Evolutionary conservation across 2,888 invertebrate genomes (phyloP).

Genomic region (Esperia sulphurella): DNA sequence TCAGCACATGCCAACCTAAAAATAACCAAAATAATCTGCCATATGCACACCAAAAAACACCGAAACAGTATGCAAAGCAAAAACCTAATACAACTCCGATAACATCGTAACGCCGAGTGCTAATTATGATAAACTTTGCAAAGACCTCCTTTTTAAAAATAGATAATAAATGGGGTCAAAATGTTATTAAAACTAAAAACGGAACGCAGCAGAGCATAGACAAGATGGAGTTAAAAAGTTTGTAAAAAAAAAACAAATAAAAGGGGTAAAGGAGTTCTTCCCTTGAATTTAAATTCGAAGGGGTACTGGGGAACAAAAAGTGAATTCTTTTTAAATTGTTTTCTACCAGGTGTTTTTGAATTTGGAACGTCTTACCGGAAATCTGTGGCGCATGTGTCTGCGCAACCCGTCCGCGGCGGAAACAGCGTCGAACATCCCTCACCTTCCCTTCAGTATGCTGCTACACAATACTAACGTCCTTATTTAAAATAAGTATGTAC

Average conservation of each 20-base stretch:
- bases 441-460: constrained; percentile 29
- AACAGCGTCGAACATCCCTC: constrained; percentile 63
- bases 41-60: constrained; percentile 60
- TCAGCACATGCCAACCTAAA: constrained; percentile 67
- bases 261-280: constrained; percentile 61
- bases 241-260: constrained; percentile 43
- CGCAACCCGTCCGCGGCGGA: constrained; percentile 66
- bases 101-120: constrained; percentile 32
- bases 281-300: constrained; percentile 51
- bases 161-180: constrained; percentile 32
- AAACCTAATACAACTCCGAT: constrained; percentile 44
- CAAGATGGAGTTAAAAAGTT: constrained; percentile 36
- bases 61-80: constrained; percentile 41
- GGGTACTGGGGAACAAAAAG: constrained; percentile 60
- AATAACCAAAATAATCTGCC: constrained; percentile 65
- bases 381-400: constrained; percentile 72
- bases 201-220: constrained; percentile 42
- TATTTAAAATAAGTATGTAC: no score
- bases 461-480: no score
- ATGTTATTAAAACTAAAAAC: constrained; percentile 31
- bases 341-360: constrained; percentile 57
- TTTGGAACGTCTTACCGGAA: constrained; percentile 52
- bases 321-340: constrained; percentile 52
- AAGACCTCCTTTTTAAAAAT: constrained; percentile 45
- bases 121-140: constrained; percentile 32